These are phyloP conservation scores for Bos indicus DNA, from an alignment of 2,113 vertebrate species.

Conservation along the genomic window DNA sequence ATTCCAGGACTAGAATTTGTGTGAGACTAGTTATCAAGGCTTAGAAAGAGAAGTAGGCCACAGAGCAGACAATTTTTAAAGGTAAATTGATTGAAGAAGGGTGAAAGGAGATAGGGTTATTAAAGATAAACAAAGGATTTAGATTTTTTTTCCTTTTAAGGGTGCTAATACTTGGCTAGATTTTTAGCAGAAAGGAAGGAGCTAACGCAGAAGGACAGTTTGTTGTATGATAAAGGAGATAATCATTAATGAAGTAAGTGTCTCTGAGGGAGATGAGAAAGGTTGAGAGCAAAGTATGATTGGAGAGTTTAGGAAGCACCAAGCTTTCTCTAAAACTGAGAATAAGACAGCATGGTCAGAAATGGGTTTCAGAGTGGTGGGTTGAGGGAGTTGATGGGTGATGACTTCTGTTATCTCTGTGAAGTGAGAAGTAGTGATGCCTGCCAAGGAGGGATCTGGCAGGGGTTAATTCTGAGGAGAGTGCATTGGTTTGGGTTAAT, in stretches of 20 bases:
- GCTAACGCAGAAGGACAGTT: neutral
- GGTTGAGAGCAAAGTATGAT: neutral
- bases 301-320: neutral
- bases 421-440: neutral
- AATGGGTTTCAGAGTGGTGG: neutral
- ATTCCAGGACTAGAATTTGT: neutral
- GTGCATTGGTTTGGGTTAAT: neutral
- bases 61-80: neutral
- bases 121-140: neutral
- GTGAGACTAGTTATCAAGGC: neutral
- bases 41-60: neutral
- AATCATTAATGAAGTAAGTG: neutral
- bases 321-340: neutral
- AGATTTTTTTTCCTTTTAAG: neutral
- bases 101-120: neutral
- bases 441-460: neutral
- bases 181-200: neutral
- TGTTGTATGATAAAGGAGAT: neutral
- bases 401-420: neutral
- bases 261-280: neutral
- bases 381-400: neutral
- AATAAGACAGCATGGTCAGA: neutral
- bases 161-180: neutral
- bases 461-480: neutral
- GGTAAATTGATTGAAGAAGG: neutral